A percentile compares a stretch with the other conserved stretches of the same genome.
These are phyloP conservation scores for Trichechus manatus DNA, from an alignment of 2,113 vertebrate genomes.

Conservation along the genomic window DNA sequence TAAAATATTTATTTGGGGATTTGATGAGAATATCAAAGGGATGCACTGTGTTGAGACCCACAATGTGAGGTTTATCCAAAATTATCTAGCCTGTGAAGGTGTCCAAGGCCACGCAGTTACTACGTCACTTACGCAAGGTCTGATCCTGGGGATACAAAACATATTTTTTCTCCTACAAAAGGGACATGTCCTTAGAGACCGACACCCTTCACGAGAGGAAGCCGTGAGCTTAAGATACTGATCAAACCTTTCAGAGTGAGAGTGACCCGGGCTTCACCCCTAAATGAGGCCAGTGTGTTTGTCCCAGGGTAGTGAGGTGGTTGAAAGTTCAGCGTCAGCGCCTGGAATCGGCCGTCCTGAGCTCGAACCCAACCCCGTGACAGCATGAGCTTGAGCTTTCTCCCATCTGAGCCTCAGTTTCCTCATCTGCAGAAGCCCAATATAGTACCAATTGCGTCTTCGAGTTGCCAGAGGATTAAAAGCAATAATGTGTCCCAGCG, in stretches of 20 bases:
- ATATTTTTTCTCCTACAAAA: background rate
- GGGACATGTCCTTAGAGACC: constrained; percentile 8
- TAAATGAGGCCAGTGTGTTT: constrained; percentile 10
- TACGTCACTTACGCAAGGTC: background rate
- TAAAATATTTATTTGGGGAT: background rate
- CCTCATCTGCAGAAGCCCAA: background rate
- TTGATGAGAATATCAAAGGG: background rate
- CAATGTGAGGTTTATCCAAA: background rate
- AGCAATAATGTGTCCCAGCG: background rate
- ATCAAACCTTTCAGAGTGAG: constrained; percentile 20
- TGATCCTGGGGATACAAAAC: background rate
- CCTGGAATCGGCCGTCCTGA: background rate
- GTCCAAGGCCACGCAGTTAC: background rate
- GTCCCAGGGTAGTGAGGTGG: background rate
- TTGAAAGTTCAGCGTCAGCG: background rate
- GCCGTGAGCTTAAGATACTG: constrained; percentile 8
- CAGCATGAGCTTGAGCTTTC: no score
- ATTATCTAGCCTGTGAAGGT: background rate
- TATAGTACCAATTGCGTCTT: no score
- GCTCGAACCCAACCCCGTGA: background rate
- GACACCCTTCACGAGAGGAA: constrained; percentile 23
- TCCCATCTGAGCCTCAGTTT: rapidly evolving
- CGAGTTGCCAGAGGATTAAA: background rate
- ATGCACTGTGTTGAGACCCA: rapidly evolving
- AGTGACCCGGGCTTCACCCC: constrained; percentile 54